Base-by-base conservation (phyloP, 2,113 vertebrate species). In the Hippocampus zosterae region DNA sequence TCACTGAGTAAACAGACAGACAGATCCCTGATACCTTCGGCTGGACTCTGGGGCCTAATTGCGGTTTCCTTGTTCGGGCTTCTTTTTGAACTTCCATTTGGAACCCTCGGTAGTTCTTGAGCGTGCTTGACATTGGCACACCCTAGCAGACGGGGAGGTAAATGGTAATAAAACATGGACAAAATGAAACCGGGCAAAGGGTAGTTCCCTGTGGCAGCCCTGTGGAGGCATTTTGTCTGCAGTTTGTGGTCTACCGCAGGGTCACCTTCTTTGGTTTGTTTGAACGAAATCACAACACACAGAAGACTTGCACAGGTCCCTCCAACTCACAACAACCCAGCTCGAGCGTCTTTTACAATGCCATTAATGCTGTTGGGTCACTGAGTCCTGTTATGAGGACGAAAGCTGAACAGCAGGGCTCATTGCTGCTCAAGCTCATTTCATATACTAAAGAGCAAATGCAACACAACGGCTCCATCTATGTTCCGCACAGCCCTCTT, bases 381-480 rank as follows among this genome's bases (percentile, higher is more conserved):
- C 19, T 3, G 29, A 53, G 46, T 67, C 10, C 18, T 15, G 21
- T 33, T 33, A 9, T n/a, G 29, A 53, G 10, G 65, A 46, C 27
- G 27, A 13, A 33, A 44, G 40, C 25, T 27, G 63, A 44, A 44
- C 63, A 65, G 21, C 41, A 23, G 62, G n/a, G 62, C 37, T 11
- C 37, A 27, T 57, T 57, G 55, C 25, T 57, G 55, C 55, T 53
- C 46, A n/a, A 67, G 25, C 29, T n/a, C 19, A 5, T 53, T 37
- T 67, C 29, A 53, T 53, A 37, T 67, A 19, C 29, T 40, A 15
- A 67, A 40, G 65, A 55, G 16, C 40, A 53, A n/a, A 67, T 65
- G 21, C 65, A 40, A 29, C 65, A 67, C 48, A 53, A 33, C 6
- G 18, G 18, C 9, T 33, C 27, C 13, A n/a, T 67, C 40, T 67